Evolutionary conservation across 2,797 vertebrate genomes (phyloP), one percentile per base, ranked within the genome.

Genomic region (Knipowitschia caucasica): DNA sequence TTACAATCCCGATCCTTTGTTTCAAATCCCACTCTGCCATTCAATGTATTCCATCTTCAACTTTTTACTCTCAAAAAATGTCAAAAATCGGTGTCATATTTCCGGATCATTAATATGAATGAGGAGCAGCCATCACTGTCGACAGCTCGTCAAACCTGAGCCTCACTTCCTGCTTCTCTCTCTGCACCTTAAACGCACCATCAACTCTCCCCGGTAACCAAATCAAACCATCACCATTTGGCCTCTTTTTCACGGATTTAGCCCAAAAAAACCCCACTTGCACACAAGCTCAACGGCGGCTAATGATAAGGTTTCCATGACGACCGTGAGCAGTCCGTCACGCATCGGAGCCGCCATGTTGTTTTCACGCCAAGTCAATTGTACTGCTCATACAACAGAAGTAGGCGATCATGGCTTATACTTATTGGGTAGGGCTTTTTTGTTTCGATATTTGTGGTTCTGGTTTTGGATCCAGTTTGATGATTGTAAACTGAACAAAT

Each of bases 281-380:
- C 31, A 30, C 15, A 47, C 26, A 31, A 11, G 5, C 17, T n/a
- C 44, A 7, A 11, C 25, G 17, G 43, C 43, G 1, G 24, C 27
- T 21, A 18, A 14, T 31, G 45, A 47, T 47, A 47, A 47, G 17
- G 45, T 47, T 47, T 11, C 45, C 27, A 47, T 31, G 45, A 6
- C 6, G 17, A 47, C 27, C 26, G 8, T 17, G 45, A 47, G 27
- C 27, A 7, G 45, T 21, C 45, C 45, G 27, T 47, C 45, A 30
- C 10, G 27, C 17, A 31, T 20, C 5, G 18, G 15, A 20, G 27
- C 26, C 2, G 27, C 45, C 27, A 30, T 47, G 45, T 47, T 47
- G 23, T 43, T 30, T 21, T 47, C 10, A 5, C 20, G 45, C 10
- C 45, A 47, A 18, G 11, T 17, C 17, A 18, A 14, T 45, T 29